These are phyloP conservation scores for Plutella xylostella DNA, from an alignment of 2,888 invertebrate genomes.

Conservation along the genomic window DNA sequence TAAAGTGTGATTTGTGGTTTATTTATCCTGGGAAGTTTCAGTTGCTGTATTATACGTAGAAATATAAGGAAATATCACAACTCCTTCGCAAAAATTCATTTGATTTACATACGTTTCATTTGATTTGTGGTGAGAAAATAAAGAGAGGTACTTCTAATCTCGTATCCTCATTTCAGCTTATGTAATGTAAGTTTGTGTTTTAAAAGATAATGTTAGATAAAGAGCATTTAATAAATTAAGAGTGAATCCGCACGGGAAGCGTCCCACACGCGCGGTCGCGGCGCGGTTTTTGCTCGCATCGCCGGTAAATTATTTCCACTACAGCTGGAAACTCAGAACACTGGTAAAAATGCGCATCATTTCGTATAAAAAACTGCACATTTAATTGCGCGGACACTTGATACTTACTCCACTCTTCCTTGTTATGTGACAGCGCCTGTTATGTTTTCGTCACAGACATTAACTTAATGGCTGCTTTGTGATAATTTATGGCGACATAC, in stretches of 20 bases:
- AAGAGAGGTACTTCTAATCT: no score
- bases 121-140: no score
- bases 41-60: no score
- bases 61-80: no score
- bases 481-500: not conserved
- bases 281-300: conserved; percentile 20
- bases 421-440: conserved; percentile 25
- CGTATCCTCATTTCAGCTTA: no score
- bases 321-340: conserved; percentile 22
- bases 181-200: no score
- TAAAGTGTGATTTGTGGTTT: no score
- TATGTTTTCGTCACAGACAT: conserved; percentile 6
- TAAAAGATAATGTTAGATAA: no score
- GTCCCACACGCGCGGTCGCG: conserved; percentile 15
- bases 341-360: conserved; percentile 41
- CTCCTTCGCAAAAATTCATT: no score
- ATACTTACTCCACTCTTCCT: conserved; percentile 28
- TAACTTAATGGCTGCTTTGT: conserved; percentile 2
- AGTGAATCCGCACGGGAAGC: conserved; percentile 12
- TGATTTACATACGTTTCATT: no score
- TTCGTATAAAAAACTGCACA: conserved; percentile 26
- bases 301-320: conserved; percentile 23
- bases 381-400: conserved; percentile 41
- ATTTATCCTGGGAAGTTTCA: no score
- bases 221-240: no score